Base-by-base conservation (phyloP, 2,888 invertebrate genomes). In the Drosophila birchii region DNA sequence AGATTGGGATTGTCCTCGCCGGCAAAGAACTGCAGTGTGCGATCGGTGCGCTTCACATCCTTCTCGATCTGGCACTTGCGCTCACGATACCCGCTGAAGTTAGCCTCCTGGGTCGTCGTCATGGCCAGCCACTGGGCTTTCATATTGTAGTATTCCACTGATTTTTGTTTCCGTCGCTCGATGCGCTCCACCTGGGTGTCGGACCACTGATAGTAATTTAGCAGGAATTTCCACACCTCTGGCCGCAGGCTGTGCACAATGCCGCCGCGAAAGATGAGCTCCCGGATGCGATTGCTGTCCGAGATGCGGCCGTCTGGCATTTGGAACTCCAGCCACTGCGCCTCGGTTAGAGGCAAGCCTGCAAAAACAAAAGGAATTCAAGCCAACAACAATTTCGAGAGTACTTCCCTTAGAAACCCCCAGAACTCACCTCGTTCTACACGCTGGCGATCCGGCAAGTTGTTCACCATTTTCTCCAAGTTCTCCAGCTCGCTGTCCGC, bases 111-210 rank as follows among this genome's bases (percentile, higher is more conserved):
- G 0, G 95, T 95, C 18, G 95, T 94, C 0, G 96, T 96, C 93
- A 99, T 97, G 1, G 97, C 96, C 78, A 96, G 95, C 99, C 99
- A 99, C 91, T 99, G 99, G 23, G 97, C 94, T 92, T 99, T 99
- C 98, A 99, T 98, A 53, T 95, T 95, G 92, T 96, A 97, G 92
- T 99, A 99, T 91, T 98, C 97, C 75, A 96, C 95, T 71, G 95
- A 95, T 92, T 96, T 96, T 78, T 94, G 94, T 88, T 95, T 95
- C 39, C 95, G 94, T 39, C 96, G 92, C 72, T 94, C 94, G 76
- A 94, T 94, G 64, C 98, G 94, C 84, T 97, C 95, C 14, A 94
- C 91, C 57, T 94, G 94, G 0, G 96, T 96, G 80, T 96, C 96
- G 71, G 95, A 94, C 98, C 98, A 98, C 0, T 96, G 95, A 89